Base-by-base conservation (phyloP, 1,140 invertebrate species). In the Eurosta solidaginis region DNA sequence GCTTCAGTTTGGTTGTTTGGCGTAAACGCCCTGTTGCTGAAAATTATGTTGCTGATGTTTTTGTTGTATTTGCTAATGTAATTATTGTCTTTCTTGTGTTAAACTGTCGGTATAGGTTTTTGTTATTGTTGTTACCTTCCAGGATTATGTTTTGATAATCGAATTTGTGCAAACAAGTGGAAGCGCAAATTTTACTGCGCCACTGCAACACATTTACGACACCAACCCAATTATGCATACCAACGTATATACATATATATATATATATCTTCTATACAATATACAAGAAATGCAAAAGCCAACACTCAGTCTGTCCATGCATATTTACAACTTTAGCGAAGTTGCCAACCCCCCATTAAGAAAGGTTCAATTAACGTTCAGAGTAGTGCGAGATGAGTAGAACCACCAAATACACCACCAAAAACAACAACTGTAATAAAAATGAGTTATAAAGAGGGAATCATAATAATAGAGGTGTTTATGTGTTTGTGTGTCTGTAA, bases 131-230 rank as follows among this genome's bases (percentile, higher is more conserved):
- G 17, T 25, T 40, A 40, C 45, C 49, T 76, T 76, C 75, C 75
- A 40, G 75, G 75, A 76, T 76, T 78, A 78, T 82, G 81, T 81
- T 84, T 81, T 83, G 83, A 84, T 84, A 84, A 84, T 84, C 83
- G 83, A 84, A 84, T 84, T 84, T 84, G 83, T 78, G 81, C 83
- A 84, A 83, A 83, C 83, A 83, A 83, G 80, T 79, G 78, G 76
- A 63, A 77, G 80, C 77, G 80, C 78, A 81, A 82, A 81, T 80
- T 80, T 80, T 76, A 80, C 78, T 78, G 77, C 59, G 78, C 76
- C 73, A 12, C 42, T 74, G 68, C 42, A 74, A 1, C 42, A 36
- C 36, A 44, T 7, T 7, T 45, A 9, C 44, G 44, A 45, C 36
- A 3, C 27, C 36, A 29, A 4, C 54, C 29, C 14, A 17, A 59